Conservation (phyloP, 2,113 vertebrate genomes). For the Scatophagus argus region DNA sequence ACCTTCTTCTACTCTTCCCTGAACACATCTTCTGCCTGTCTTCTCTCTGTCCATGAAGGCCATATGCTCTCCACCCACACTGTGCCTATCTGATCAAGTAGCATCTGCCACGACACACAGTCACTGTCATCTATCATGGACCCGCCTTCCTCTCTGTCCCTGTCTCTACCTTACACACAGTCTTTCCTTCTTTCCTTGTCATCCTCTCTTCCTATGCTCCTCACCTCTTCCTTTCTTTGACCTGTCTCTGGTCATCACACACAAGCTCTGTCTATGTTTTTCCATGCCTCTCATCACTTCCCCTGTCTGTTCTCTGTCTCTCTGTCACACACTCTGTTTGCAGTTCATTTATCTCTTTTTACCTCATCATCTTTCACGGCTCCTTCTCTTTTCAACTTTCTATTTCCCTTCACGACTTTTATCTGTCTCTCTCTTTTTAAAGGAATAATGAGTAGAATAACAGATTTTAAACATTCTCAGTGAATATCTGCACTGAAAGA, state of each 20-base stretch:
- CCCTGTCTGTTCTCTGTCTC: not conserved
- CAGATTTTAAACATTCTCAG: not conserved
- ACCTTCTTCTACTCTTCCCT: not conserved
- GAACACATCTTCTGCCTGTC: not conserved
- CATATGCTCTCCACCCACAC: slow-evolving; percentile 44
- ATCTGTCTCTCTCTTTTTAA: not conserved
- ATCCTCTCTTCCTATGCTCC: not conserved
- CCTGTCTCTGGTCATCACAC: slow-evolving; percentile 9
- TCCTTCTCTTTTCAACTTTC: not conserved
- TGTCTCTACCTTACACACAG: slow-evolving; percentile 3
- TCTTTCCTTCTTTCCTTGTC: slow-evolving; percentile 19
- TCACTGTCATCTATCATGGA: slow-evolving; percentile 59
- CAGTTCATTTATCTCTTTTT: not conserved
- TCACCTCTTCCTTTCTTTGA: slow-evolving; percentile 9
- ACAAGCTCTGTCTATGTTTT: not conserved
- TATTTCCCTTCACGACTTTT: not conserved
- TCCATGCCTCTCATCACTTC: slow-evolving; percentile 11
- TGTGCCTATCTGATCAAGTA: slow-evolving; percentile 53
- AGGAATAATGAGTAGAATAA: too few species aligned
- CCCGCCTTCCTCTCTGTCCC: slow-evolving; percentile 21
- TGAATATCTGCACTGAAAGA: not conserved
- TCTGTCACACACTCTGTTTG: slow-evolving; percentile 8
- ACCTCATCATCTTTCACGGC: not conserved
- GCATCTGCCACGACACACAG: slow-evolving; percentile 49
- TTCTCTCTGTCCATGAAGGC: slow-evolving; percentile 18